Evolutionary conservation across 2,888 invertebrate species (phyloP).

Genomic region (Elaeidobius kamerunicus): DNA sequence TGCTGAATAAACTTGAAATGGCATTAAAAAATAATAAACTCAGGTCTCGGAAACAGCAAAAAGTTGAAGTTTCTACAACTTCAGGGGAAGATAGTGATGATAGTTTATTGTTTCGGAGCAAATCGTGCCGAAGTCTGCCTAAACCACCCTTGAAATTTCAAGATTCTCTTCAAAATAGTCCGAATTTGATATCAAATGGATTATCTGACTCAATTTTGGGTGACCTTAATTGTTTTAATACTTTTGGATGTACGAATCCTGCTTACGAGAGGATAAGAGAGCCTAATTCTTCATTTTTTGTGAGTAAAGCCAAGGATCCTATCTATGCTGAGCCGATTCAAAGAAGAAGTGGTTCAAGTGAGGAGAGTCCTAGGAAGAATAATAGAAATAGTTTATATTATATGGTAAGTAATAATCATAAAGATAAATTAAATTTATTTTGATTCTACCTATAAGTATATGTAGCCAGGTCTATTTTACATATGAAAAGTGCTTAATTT

Average conservation of each 20-base stretch:
- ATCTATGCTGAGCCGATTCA: conserved; percentile 63
- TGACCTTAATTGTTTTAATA: conserved; percentile 48
- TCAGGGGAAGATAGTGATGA: conserved; percentile 47
- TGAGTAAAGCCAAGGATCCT: conserved; percentile 50
- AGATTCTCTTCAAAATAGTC: background rate
- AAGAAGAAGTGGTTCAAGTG: conserved; percentile 21
- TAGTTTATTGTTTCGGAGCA: conserved; percentile 40
- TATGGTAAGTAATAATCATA: conserved; percentile 47
- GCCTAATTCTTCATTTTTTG: conserved; percentile 45
- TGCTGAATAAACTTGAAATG: too few species aligned
- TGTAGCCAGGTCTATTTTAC: too few species aligned
- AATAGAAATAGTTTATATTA: conserved; percentile 49
- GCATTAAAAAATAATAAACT: conserved; percentile 55
- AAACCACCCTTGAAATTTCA: conserved; percentile 7
- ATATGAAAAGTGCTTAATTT: too few species aligned
- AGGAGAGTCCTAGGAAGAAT: background rate
- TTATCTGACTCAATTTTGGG: conserved; percentile 17
- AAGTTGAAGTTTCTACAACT: conserved; percentile 38
- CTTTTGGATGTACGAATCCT: conserved; percentile 44
- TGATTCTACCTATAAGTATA: too few species aligned
- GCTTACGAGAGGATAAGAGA: conserved; percentile 45
- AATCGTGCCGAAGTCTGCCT: conserved; percentile 30
- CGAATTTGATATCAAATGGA: conserved; percentile 7
- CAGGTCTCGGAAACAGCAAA: conserved; percentile 36
- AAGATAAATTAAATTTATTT: too few species aligned